A percentile compares a stretch with the other conserved stretches of the same genome.
phyloP scores from a whole-genome alignment of 2,797 vertebrate species.

The Lutjanus argentimaculatus region DNA sequence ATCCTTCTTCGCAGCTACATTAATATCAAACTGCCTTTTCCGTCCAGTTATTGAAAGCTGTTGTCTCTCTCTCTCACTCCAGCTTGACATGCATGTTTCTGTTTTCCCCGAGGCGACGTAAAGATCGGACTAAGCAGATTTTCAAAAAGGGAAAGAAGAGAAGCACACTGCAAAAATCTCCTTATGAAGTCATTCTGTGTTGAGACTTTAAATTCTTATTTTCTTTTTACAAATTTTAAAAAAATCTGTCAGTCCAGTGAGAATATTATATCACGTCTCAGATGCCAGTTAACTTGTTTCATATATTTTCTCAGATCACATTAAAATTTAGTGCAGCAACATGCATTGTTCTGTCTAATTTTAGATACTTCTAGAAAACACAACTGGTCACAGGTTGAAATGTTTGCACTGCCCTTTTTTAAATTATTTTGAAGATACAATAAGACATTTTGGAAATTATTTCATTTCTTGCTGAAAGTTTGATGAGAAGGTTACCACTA shows the following conservation, averaged over 20 bases:
- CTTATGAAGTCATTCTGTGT: neutral
- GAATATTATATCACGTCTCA: neutral
- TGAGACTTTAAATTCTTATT: conserved; percentile 1
- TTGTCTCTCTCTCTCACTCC: conserved; percentile 11
- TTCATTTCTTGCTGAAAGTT: neutral
- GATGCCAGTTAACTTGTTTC: neutral
- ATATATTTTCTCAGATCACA: conserved; percentile 1
- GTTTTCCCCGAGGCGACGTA: neutral
- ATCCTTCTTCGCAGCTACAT: conserved; percentile 20
- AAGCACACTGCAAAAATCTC: neutral
- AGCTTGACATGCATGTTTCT: conserved; percentile 22
- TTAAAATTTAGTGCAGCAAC: neutral
- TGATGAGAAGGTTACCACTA: neutral
- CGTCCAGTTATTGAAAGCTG: conserved; percentile 21
- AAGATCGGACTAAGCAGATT: conserved; percentile 35
- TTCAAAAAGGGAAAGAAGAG: neutral
- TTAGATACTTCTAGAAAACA: neutral
- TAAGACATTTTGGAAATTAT: conserved; percentile 6
- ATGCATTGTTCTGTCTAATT: conserved; percentile 5
- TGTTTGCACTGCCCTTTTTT: neutral
- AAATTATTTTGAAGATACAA: neutral
- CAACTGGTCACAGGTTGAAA: neutral
- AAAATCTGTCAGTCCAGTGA: neutral
- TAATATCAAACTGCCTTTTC: conserved; percentile 29
- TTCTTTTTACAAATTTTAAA: neutral